phyloP scores from a whole-genome alignment of 2,797 vertebrate species.

The Philypnodon macrostomus region DNA sequence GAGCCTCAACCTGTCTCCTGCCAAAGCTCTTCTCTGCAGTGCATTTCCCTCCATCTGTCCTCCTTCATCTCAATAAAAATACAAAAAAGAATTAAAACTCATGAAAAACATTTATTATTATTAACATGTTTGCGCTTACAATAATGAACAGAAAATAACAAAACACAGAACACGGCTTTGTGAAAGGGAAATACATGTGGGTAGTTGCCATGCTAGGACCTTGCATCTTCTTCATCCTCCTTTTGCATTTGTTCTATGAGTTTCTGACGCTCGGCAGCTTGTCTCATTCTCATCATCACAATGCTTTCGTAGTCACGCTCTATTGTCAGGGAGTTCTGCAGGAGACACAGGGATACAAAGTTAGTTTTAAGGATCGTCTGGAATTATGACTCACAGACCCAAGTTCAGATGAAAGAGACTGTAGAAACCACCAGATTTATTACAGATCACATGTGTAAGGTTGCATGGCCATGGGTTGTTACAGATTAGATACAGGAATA shows the following conservation, averaged over 20 bases:
- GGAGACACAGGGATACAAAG: constrained; percentile 19
- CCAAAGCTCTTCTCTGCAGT: constrained; percentile 18
- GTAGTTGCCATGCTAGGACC: constrained; percentile 29
- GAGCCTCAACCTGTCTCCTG: constrained; percentile 4
- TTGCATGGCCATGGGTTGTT: too few relatives aligned
- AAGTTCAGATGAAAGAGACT: too few relatives aligned
- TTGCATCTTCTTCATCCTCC: constrained; percentile 77
- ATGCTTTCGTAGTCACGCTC: constrained; percentile 93
- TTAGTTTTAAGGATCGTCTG: not conserved
- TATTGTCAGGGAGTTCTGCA: constrained; percentile 78
- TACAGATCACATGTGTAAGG: too few relatives aligned
- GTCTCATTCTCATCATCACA: constrained; percentile 96
- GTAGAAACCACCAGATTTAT: too few relatives aligned
- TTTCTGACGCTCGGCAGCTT: constrained; percentile 90
- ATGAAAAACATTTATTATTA: constrained; percentile 20
- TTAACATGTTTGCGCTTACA: constrained; percentile 45
- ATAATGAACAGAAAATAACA: constrained; percentile 22
- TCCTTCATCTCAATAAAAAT: constrained; percentile 5
- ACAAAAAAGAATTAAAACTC: constrained; percentile 2
- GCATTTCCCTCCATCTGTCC: constrained; percentile 11
- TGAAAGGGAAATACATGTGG: constrained; percentile 9
- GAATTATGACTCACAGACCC: too few relatives aligned
- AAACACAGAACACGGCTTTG: constrained; percentile 9
- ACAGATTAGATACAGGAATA: too few relatives aligned
- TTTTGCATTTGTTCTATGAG: constrained; percentile 86